phyloP scores from a whole-genome alignment of 2,888 invertebrate genomes.

The Pristionchus mayeri region DNA sequence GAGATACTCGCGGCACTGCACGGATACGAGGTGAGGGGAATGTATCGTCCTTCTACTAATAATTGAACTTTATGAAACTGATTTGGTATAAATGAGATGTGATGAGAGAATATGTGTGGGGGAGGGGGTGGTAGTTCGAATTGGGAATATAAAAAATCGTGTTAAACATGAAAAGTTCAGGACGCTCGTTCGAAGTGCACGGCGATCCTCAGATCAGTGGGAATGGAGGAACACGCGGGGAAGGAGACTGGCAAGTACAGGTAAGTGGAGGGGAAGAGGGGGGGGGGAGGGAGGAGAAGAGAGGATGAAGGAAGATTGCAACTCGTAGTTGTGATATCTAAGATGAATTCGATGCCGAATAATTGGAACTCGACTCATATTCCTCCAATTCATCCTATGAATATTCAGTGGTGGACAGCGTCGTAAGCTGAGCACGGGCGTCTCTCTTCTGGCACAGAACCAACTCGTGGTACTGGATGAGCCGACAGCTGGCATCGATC shows the following conservation, averaged over 20 bases:
- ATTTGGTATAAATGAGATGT: no score
- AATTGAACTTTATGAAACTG: no score
- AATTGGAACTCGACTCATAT: background rate
- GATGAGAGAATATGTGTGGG: no score
- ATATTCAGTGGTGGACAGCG: constrained; percentile 84
- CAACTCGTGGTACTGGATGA: constrained; percentile 82
- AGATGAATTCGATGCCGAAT: background rate
- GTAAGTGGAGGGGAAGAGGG: background rate
- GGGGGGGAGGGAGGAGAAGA: background rate
- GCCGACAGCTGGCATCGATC: constrained; percentile 79
- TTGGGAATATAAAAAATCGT: no score
- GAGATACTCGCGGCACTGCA: constrained; percentile 64
- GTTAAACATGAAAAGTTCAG: background rate
- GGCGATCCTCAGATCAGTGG: constrained; percentile 64
- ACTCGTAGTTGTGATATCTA: no score
- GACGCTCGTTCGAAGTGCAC: constrained; percentile 51
- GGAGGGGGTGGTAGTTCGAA: background rate
- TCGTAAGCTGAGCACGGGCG: constrained; percentile 86
- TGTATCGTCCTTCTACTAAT: background rate
- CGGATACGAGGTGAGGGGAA: constrained; percentile 53
- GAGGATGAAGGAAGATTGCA: no score
- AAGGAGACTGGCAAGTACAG: constrained; percentile 63
- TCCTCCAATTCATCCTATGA: background rate
- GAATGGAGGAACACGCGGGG: constrained; percentile 66
- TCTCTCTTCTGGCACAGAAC: constrained; percentile 85